Evolutionary conservation across 2,797 vertebrate species (phyloP).

Genomic region (Coranthus polyacanthus): DNA sequence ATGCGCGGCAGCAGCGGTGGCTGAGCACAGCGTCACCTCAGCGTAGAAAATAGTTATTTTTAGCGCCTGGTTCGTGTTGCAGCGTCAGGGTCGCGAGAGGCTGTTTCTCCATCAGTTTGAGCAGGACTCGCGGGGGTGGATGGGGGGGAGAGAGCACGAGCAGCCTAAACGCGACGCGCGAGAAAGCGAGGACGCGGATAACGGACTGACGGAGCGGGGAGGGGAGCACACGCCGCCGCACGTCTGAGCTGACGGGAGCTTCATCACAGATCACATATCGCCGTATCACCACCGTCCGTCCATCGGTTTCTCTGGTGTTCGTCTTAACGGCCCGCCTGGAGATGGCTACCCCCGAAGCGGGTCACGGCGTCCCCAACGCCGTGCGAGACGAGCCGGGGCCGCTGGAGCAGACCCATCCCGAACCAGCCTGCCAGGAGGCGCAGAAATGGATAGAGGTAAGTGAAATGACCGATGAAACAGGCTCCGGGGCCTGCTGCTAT

Average conservation of each 20-base stretch:
- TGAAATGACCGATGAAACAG: constrained; percentile 22
- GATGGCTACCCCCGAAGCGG: constrained; percentile 89
- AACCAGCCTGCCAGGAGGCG: constrained; percentile 91
- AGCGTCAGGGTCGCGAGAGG: constrained; percentile 30
- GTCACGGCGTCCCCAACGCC: constrained; percentile 74
- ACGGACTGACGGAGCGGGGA: constrained; percentile 41
- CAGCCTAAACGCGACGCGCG: not conserved
- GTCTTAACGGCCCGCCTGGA: constrained; percentile 53
- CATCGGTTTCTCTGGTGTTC: constrained; percentile 20
- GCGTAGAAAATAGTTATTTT: constrained; percentile 65
- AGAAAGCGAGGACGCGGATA: constrained; percentile 40
- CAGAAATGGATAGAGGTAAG: constrained; percentile 98
- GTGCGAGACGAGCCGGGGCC: constrained; percentile 78
- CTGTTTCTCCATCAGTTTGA: constrained; percentile 23
- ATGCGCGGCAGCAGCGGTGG: constrained; percentile 52
- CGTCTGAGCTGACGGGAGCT: constrained; percentile 25
- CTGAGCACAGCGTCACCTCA: constrained; percentile 37
- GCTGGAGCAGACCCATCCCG: constrained; percentile 77
- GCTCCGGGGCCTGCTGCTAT: constrained; percentile 34
- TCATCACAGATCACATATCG: constrained; percentile 23
- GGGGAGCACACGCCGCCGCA: constrained; percentile 7
- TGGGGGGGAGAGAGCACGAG: too few species aligned
- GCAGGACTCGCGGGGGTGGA: constrained; percentile 16
- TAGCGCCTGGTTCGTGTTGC: constrained; percentile 70
- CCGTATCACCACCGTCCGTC: constrained; percentile 30